Conservation (phyloP, 2,888 invertebrate genomes). For the Cenopis cana region DNA sequence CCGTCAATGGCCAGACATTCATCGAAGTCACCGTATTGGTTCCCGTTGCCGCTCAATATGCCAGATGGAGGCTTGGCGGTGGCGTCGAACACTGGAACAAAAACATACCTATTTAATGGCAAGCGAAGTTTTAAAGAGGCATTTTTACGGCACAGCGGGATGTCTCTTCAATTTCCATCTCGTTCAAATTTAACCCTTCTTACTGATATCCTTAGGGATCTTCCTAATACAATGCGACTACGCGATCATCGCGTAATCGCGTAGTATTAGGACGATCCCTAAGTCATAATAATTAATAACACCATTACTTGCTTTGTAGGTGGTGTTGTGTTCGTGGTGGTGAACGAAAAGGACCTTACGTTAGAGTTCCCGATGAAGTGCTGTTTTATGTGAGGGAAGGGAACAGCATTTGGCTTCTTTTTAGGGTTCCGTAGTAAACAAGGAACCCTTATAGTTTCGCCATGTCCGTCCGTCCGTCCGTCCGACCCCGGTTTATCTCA, state of each 20-base stretch:
- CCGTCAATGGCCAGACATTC: conserved; percentile 86
- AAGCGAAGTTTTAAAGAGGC: background rate
- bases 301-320: background rate
- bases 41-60: conserved; percentile 87
- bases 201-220: background rate
- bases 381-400: background rate
- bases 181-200: background rate
- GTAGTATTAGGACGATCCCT: too few species aligned
- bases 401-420: too few species aligned
- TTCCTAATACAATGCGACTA: too few species aligned
- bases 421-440: too few species aligned
- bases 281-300: too few species aligned
- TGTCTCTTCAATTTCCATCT: too few species aligned
- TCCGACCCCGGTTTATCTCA: too few species aligned
- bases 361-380: too few species aligned
- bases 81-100: conserved; percentile 88
- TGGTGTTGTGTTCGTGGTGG: background rate
- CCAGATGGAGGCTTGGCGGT: conserved; percentile 89
- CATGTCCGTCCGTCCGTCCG: too few species aligned
- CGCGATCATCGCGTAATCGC: too few species aligned
- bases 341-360: too few species aligned
- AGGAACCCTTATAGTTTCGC: too few species aligned
- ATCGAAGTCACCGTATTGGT: conserved; percentile 90
- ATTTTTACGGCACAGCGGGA: background rate
- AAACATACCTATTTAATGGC: background rate